phyloP scores from a whole-genome alignment of 2,113 vertebrate species.

The Microtus oregoni region DNA sequence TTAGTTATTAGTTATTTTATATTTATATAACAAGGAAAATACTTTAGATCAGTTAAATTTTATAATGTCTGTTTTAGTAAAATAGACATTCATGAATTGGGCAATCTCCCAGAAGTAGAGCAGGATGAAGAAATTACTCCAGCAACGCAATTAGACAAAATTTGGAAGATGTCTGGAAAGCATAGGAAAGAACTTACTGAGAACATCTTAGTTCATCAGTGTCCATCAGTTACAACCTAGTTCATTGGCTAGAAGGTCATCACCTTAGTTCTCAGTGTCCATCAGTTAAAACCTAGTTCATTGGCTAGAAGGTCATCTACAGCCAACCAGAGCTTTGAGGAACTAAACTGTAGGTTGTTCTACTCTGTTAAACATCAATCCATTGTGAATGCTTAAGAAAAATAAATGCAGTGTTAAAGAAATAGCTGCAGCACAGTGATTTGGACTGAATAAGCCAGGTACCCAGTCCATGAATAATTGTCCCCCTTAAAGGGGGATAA shows the following conservation, averaged over 20 bases:
- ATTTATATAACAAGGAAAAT: background rate
- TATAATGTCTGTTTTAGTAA: background rate
- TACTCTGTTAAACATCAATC: background rate
- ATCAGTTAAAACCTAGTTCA: background rate
- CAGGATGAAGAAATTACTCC: background rate
- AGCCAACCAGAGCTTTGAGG: background rate
- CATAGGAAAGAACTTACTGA: background rate
- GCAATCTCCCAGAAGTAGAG: background rate
- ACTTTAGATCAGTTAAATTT: background rate
- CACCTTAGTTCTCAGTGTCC: background rate
- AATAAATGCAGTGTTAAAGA: background rate
- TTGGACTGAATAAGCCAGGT: background rate
- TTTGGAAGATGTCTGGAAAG: background rate
- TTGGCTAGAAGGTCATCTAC: background rate
- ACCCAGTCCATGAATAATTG: background rate
- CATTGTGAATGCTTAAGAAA: background rate
- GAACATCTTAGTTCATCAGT: background rate
- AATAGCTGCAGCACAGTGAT: background rate
- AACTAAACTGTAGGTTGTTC: background rate
- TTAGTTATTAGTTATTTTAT: background rate
- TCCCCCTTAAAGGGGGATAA: background rate
- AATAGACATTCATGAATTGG: background rate
- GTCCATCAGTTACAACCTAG: background rate
- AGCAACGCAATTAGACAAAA: background rate
- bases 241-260: background rate